A percentile compares a stretch with the other conserved stretches of the same genome.
These are phyloP conservation scores for Agelaius phoeniceus DNA, from an alignment of 2,113 vertebrate species.

Conservation along the genomic window DNA sequence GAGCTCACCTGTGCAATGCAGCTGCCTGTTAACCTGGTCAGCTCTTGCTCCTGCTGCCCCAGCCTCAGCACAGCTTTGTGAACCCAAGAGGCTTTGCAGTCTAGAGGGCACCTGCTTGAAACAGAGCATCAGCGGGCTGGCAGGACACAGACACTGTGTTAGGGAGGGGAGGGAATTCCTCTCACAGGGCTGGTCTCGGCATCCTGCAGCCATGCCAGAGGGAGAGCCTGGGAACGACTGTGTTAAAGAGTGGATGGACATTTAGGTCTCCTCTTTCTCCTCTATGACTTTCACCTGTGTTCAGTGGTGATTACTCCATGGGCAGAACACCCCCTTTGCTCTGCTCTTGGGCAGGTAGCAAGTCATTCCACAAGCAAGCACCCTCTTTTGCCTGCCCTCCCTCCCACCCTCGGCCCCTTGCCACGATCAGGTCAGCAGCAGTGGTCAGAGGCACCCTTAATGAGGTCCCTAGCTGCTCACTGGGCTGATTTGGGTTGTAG, in stretches of 20 bases:
- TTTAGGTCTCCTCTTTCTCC: not conserved
- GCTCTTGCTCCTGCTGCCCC: not conserved
- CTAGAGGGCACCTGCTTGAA: not conserved
- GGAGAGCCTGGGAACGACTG: not conserved
- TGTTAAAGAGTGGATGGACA: not conserved
- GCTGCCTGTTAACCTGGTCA: not conserved
- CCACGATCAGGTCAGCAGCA: not conserved
- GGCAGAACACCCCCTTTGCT: not conserved
- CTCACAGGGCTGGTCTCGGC: not conserved
- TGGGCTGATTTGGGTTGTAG: constrained; percentile 45
- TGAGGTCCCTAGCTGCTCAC: constrained; percentile 40
- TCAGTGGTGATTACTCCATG: fast-evolving
- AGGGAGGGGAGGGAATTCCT: not conserved
- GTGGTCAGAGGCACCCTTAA: constrained; percentile 15
- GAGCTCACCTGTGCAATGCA: not conserved
- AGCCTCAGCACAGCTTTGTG: not conserved
- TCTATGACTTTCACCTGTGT: not conserved
- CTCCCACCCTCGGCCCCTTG: not conserved
- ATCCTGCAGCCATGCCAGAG: not conserved
- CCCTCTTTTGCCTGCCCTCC: not conserved
- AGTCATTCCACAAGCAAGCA: not conserved
- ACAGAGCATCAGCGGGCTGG: fast-evolving
- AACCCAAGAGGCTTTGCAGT: not conserved
- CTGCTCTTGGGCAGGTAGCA: not conserved
- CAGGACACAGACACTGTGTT: not conserved